Percentiles rank a stretch among this genome's conserved stretches.
phyloP scores from a whole-genome alignment of 2,797 vertebrate genomes.

The Chanos chanos region DNA sequence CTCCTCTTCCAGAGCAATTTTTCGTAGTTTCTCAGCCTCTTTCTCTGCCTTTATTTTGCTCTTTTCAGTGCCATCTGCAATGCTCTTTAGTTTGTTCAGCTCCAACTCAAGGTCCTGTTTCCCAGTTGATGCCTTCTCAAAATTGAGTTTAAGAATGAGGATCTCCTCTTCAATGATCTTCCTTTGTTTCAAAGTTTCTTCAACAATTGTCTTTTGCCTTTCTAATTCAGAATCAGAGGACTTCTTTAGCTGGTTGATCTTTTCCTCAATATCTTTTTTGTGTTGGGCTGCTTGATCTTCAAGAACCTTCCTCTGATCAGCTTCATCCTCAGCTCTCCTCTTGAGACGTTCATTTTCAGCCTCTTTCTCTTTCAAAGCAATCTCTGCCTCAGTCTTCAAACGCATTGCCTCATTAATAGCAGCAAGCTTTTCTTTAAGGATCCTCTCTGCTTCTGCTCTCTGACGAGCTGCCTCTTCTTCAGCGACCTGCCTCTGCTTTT shows the following conservation, averaged over 20 bases:
- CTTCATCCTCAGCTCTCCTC: slow-evolving; percentile 89
- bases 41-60: slow-evolving; percentile 84
- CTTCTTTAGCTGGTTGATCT: slow-evolving; percentile 82
- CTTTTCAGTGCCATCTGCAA: slow-evolving; percentile 81
- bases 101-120: slow-evolving; percentile 87
- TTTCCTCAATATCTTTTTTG: slow-evolving; percentile 90
- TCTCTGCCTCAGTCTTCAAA: slow-evolving; percentile 88
- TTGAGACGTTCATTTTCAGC: slow-evolving; percentile 91
- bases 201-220: slow-evolving; percentile 84
- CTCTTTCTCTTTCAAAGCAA: slow-evolving; percentile 90
- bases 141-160: slow-evolving; percentile 81
- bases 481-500: slow-evolving; percentile 85
- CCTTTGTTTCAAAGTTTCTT: slow-evolving; percentile 88
- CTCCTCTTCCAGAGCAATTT: slow-evolving; percentile 82
- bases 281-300: slow-evolving; percentile 92
- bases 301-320: slow-evolving; percentile 87
- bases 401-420: slow-evolving; percentile 87
- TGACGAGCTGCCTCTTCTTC: slow-evolving; percentile 86
- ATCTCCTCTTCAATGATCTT: slow-evolving; percentile 93
- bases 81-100: slow-evolving; percentile 79
- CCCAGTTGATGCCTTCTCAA: slow-evolving; percentile 83
- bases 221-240: slow-evolving; percentile 81
- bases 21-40: slow-evolving; percentile 84
- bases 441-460: slow-evolving; percentile 85
- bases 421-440: slow-evolving; percentile 88